Base-by-base conservation (phyloP, 2,113 vertebrate species). In the Hypanus sabinus region DNA sequence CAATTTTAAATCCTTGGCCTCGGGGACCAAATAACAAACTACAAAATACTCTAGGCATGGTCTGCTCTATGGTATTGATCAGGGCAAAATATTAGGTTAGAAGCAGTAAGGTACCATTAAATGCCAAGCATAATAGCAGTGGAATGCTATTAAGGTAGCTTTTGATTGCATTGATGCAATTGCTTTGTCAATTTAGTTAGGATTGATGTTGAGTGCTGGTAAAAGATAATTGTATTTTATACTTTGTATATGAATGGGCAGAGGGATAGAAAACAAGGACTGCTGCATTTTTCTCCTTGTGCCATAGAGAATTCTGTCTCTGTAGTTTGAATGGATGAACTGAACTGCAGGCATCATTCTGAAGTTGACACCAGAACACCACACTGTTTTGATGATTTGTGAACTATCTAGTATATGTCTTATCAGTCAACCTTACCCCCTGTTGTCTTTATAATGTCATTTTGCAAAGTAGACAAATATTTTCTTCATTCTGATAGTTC, bases 61-160 rank as follows among this genome's bases (percentile, higher is more conserved):
- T 95, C 85, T 62, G 90, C 94, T 91, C 94, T 91, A 94, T 94
- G 36, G 62, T 95, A 96, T 95, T 94, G 95, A 96, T 95, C 94
- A 94, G 94, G 94, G 93, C 95, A 88, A 95, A 95, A 95, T 95
- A 95, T 94, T 94, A 85, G 94, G 85, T 94, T 95, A 94, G 95
- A 94, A 95, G 95, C 95, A 95, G 95, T 96, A 96, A 94, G 95
- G 94, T 95, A 95, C 94, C 94, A 95, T 95, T 94, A 94, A 95
- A 95, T 95, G 94, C 95, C 95, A 94, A 95, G 94, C 24, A 75
- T 95, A 95, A 85, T 80, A 94, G 27, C 94, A 90, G 94, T 94
- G 94, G 93, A 94, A 94, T 94, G 85, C 57, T 90, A 75, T 60
- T 87, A 94, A 94, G 85, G 68, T 94, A 65, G 2, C 0, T 22